Conservation (phyloP, 2,888 invertebrate species). For the Heliconius charithonia region DNA sequence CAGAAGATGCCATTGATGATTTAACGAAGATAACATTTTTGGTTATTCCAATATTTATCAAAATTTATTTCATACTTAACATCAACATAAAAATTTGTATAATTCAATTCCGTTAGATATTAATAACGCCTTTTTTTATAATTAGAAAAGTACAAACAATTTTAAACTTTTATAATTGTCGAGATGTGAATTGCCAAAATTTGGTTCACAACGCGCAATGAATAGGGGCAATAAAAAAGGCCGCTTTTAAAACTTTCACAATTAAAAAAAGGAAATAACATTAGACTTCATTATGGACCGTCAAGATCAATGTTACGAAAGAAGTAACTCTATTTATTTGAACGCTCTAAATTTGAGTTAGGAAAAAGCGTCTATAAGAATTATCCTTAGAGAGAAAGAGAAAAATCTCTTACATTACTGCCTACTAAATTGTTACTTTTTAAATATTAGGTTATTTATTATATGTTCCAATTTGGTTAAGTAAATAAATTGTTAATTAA, state of each 20-base stretch:
- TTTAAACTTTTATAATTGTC: slow-evolving; percentile 83
- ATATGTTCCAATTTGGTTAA: too few species aligned
- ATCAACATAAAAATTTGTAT: too few species aligned
- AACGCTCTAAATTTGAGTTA: background rate
- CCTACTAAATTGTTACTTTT: too few species aligned
- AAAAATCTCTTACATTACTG: too few species aligned
- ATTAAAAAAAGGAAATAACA: slow-evolving; percentile 68
- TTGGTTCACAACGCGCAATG: slow-evolving; percentile 76
- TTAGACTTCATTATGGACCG: background rate
- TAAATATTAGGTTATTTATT: too few species aligned
- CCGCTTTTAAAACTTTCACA: slow-evolving; percentile 75
- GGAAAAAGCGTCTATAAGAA: background rate
- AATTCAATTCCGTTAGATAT: too few species aligned
- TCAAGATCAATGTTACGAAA: slow-evolving; percentile 8
- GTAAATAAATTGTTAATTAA: too few species aligned
- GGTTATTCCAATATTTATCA: too few species aligned
- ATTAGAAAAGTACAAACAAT: slow-evolving; percentile 82
- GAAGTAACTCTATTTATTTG: background rate
- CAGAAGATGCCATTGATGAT: too few species aligned
- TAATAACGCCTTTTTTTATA: slow-evolving; percentile 67
- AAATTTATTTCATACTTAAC: too few species aligned
- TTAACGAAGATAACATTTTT: too few species aligned
- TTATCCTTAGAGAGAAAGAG: too few species aligned
- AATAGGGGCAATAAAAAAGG: slow-evolving; percentile 77
- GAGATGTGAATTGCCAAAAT: slow-evolving; percentile 72